phyloP scores from a whole-genome alignment of 2,797 vertebrate species.

The Enteromius afrohamiltoni region DNA sequence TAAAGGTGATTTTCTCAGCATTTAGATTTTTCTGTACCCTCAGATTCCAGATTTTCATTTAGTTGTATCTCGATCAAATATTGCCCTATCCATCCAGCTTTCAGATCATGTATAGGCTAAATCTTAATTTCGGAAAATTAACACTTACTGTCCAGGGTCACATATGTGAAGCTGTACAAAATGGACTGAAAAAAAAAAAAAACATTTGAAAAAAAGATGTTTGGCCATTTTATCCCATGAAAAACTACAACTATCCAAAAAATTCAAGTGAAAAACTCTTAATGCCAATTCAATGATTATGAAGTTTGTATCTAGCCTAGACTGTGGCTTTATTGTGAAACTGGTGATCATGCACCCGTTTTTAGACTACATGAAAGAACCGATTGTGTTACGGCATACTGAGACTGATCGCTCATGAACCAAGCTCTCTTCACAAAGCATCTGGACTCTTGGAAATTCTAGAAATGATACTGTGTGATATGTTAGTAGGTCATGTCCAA shows the following conservation, averaged over 20 bases:
- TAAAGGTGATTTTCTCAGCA: too few relatives aligned
- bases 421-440: conserved; percentile 22
- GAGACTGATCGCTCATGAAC: conserved; percentile 65
- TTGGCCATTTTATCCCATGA: neutral
- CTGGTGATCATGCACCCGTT: conserved; percentile 59
- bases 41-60: too few relatives aligned
- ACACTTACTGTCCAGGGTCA: too few relatives aligned
- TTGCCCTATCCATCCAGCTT: too few relatives aligned
- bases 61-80: too few relatives aligned
- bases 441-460: neutral
- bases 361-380: conserved; percentile 65
- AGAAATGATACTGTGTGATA: neutral
- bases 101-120: too few relatives aligned
- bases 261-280: neutral
- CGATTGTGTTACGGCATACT: conserved; percentile 68
- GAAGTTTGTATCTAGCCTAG: conserved; percentile 38
- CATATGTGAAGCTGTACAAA: neutral
- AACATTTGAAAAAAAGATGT: neutral
- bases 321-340: conserved; percentile 62
- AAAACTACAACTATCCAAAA: neutral
- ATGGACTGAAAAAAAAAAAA: neutral
- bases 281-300: conserved; percentile 24
- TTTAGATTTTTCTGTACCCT: too few relatives aligned
- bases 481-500: neutral
- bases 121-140: too few relatives aligned